Evolutionary conservation across 2,113 vertebrate genomes (phyloP).

Genomic region (Hassar affinis): DNA sequence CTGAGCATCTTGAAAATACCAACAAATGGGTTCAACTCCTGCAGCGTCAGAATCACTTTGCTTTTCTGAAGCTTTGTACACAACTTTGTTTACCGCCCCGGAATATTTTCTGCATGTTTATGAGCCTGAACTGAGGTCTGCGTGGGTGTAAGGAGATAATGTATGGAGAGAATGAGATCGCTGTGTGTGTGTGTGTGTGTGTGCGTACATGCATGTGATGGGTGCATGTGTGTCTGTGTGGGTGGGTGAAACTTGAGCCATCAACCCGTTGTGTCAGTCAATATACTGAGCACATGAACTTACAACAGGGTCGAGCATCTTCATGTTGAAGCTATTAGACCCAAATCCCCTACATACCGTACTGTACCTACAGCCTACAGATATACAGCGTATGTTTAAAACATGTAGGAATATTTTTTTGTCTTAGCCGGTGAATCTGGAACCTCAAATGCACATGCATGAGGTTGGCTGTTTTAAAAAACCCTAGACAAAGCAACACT

Average conservation of each 20-base stretch:
- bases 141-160: slow-evolving; percentile 8
- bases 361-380: neutral
- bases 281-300: slow-evolving; percentile 23
- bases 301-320: slow-evolving; percentile 8
- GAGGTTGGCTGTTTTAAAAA: neutral
- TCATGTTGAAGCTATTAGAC: slow-evolving; percentile 8
- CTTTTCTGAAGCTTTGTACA: neutral
- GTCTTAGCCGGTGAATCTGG: neutral
- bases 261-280: slow-evolving; percentile 10
- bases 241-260: slow-evolving; percentile 5
- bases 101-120: neutral
- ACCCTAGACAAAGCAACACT: slow-evolving; percentile 29
- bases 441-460: neutral
- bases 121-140: slow-evolving; percentile 24
- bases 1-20: neutral
- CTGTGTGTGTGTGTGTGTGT: neutral
- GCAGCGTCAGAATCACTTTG: neutral
- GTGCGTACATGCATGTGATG: too few relatives aligned
- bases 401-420: neutral
- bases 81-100: neutral
- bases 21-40: neutral
- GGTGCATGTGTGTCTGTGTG: neutral
- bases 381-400: slow-evolving; percentile 6
- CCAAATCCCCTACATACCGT: neutral
- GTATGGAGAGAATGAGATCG: slow-evolving; percentile 6